These are phyloP conservation scores for Lithophane leautieri DNA, from an alignment of 2,888 invertebrate species.

Conservation along the genomic window DNA sequence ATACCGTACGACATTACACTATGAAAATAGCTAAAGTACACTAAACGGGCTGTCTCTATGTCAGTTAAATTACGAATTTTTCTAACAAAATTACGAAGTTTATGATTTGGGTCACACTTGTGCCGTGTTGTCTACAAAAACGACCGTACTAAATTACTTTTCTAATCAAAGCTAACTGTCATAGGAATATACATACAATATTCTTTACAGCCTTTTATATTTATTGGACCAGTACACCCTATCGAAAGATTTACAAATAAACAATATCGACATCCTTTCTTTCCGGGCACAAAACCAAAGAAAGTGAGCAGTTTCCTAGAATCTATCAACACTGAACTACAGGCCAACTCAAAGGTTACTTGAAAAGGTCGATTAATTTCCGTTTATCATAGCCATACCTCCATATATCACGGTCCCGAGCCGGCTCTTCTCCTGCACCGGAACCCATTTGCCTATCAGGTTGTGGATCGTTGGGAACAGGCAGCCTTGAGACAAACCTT, in stretches of 20 bases:
- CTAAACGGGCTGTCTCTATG: too few relatives aligned
- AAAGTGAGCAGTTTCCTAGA: background rate
- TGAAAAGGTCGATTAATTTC: constrained; percentile 25
- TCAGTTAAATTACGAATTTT: too few relatives aligned
- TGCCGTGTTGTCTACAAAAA: background rate
- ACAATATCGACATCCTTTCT: background rate
- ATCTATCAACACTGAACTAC: background rate
- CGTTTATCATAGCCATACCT: constrained; percentile 41
- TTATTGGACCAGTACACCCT: background rate
- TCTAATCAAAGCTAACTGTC: background rate
- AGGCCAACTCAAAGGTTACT: background rate
- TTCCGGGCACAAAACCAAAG: background rate
- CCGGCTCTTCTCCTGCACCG: constrained; percentile 87
- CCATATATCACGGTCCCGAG: constrained; percentile 43
- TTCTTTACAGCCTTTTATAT: background rate
- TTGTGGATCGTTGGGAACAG: constrained; percentile 93
- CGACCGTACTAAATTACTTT: background rate
- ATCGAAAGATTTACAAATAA: background rate
- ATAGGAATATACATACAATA: background rate
- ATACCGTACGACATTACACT: too few relatives aligned
- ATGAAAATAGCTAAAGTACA: too few relatives aligned
- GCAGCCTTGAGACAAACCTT: constrained; percentile 94
- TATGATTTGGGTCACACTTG: background rate
- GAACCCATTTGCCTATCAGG: constrained; percentile 93
- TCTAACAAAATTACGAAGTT: too few relatives aligned